Base-by-base conservation (phyloP, 2,113 vertebrate species). In the Crotalus viridis region DNA sequence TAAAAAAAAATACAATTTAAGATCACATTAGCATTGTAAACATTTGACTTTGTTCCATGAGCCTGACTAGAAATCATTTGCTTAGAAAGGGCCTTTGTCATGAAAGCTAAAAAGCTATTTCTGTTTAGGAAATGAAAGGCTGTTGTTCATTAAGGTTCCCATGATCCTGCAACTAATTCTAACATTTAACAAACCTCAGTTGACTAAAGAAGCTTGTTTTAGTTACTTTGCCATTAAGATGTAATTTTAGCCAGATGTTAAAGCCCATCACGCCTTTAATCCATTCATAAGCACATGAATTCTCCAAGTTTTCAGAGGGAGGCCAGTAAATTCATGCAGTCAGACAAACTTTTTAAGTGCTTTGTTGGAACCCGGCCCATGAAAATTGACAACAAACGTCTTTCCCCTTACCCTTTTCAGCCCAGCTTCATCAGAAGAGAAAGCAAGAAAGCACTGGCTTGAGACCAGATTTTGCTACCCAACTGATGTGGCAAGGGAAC, bases 191-290 rank as follows among this genome's bases (percentile, higher is more conserved):
- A 89, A 92, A 86, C 3, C 21, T 54, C 4, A 28, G 51, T 64
- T 89, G 22, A 86, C 61, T 43, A 48, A 89, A 89, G 26, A 92
- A 86, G 48, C 55, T 87, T 92, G 85, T 92, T 90, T 81, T 46
- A 85, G 85, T 88, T 43, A 61, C 54, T 88, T 91, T 26, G 0
- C 89, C 81, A 92, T 86, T 55, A 89, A 88, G 85, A 91, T 43
- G 21, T 56, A 9, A 81, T 91, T 94, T 90, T n/a, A 52, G 93
- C 89, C 61, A 13, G 33, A 91, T 94, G 92, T 3, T 8, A 88
- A 85, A 87, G 24, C 1, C n/a, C 22, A 19, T 52, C 33, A 10
- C 5, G 7, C 5, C 64, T 26, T 92, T 46, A 91, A n/a, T 28
- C 54, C 22, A 22, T 43, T 43, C n/a, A 48, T 28, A 54, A 91